Conservation (phyloP, 1,140 invertebrate genomes). For the Hylyphantes graminicola region DNA sequence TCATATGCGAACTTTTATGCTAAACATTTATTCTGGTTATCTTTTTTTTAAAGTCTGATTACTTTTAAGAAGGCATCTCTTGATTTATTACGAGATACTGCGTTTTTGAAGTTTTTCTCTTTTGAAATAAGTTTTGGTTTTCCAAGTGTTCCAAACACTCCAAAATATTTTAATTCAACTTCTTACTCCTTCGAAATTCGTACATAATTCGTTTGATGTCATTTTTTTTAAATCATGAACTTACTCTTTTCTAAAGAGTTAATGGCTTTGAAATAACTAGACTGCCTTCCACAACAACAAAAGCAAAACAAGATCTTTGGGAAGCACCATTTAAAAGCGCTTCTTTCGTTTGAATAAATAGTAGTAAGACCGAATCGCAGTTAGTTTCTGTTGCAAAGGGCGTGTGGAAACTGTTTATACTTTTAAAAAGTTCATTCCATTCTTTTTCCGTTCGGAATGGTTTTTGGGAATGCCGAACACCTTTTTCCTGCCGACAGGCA, state of each 20-base stretch:
- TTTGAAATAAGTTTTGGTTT: no score
- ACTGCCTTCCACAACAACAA: not conserved
- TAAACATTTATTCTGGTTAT: no score
- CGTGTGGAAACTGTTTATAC: conserved; percentile 16
- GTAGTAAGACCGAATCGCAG: not conserved
- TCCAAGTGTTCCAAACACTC: no score
- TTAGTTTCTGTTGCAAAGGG: not conserved
- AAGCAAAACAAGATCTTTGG: not conserved
- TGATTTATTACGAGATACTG: no score
- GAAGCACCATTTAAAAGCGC: not conserved
- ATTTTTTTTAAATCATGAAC: no score
- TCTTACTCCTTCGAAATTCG: no score
- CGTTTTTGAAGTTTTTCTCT: no score
- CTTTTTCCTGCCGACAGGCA: not conserved
- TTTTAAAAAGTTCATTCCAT: conserved; percentile 19
- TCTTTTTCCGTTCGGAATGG: not conserved
- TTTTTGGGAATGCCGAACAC: not conserved
- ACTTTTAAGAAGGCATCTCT: no score
- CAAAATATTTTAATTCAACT: no score
- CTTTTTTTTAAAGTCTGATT: no score
- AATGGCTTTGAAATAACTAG: conserved; percentile 3
- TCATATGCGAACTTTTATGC: no score
- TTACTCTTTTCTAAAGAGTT: not conserved
- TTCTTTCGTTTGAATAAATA: not conserved
- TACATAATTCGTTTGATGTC: no score